Conservation (phyloP, 2,888 invertebrate species). For the Criorhina ranunculi region DNA sequence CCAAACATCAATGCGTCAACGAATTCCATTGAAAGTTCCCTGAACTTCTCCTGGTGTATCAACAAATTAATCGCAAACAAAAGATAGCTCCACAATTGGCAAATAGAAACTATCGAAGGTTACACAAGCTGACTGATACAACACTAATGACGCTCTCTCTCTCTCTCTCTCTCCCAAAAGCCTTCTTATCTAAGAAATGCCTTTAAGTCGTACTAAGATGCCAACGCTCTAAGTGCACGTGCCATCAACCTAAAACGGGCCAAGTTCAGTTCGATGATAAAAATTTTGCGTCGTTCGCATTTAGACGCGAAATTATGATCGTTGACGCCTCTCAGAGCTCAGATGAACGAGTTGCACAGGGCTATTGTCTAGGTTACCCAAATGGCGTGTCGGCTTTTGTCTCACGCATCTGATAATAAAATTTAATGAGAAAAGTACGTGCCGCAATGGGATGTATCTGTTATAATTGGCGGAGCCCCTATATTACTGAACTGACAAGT, state of each 20-base stretch:
- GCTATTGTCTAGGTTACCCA: slow-evolving; percentile 58
- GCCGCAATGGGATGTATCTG: slow-evolving; percentile 23
- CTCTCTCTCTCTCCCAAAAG: neutral
- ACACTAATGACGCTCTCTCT: neutral
- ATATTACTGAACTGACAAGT: slow-evolving; percentile 25
- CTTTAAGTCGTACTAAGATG: slow-evolving; percentile 14
- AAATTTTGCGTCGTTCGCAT: slow-evolving; percentile 33
- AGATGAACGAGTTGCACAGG: slow-evolving; percentile 57
- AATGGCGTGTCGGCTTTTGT: slow-evolving; percentile 23
- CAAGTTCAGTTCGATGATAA: slow-evolving; percentile 66
- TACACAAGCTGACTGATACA: neutral
- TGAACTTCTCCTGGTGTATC: neutral
- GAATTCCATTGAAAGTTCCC: slow-evolving; percentile 20
- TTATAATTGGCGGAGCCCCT: slow-evolving; percentile 29
- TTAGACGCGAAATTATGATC: slow-evolving; percentile 28
- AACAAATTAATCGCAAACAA: neutral
- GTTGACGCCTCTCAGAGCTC: slow-evolving; percentile 20
- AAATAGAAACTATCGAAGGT: slow-evolving; percentile 15
- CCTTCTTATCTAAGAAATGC: slow-evolving; percentile 18
- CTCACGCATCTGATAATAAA: slow-evolving; percentile 37
- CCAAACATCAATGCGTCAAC: neutral
- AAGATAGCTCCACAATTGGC: slow-evolving; percentile 6
- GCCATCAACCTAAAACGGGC: slow-evolving; percentile 56
- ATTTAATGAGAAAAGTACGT: slow-evolving; percentile 47
- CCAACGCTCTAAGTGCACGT: slow-evolving; percentile 52